These are phyloP conservation scores for Clivina fossor DNA, from an alignment of 2,888 invertebrate genomes.

Conservation along the genomic window DNA sequence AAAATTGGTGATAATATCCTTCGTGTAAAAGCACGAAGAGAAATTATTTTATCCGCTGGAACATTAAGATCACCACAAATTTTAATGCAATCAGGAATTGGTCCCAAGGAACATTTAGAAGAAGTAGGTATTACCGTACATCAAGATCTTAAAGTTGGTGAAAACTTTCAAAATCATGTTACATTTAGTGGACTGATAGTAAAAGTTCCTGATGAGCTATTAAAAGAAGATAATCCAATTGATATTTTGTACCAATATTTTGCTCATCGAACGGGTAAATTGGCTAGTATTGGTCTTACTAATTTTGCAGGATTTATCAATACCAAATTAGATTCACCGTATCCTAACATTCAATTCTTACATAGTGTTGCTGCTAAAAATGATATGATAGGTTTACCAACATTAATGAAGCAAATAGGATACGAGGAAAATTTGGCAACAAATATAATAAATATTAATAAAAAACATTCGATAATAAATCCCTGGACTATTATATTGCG, in stretches of 20 bases:
- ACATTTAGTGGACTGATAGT: conserved; percentile 17
- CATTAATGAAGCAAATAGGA: background rate
- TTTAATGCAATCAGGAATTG: conserved; percentile 61
- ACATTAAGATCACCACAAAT: conserved; percentile 66
- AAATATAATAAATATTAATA: conserved; percentile 45
- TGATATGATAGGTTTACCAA: conserved; percentile 22
- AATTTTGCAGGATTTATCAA: conserved; percentile 57
- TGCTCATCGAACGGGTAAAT: conserved; percentile 55
- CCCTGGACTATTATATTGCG: conserved; percentile 52
- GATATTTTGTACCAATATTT: conserved; percentile 54
- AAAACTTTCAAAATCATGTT: conserved; percentile 53
- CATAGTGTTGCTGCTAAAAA: conserved; percentile 53
- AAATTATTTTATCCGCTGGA: conserved; percentile 63
- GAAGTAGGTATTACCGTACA: conserved; percentile 48
- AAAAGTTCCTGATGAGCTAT: background rate
- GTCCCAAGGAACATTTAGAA: conserved; percentile 50
- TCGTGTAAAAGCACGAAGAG: conserved; percentile 53
- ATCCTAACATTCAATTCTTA: conserved; percentile 62
- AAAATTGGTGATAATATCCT: conserved; percentile 40
- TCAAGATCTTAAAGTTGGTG: conserved; percentile 53
- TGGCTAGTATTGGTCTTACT: conserved; percentile 53
- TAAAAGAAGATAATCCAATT: conserved; percentile 18
- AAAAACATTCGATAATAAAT: conserved; percentile 48
- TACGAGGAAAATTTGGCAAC: conserved; percentile 35
- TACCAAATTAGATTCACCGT: conserved; percentile 52